Base-by-base conservation (phyloP, 2,113 vertebrate species). In the Camarhynchus parvulus region DNA sequence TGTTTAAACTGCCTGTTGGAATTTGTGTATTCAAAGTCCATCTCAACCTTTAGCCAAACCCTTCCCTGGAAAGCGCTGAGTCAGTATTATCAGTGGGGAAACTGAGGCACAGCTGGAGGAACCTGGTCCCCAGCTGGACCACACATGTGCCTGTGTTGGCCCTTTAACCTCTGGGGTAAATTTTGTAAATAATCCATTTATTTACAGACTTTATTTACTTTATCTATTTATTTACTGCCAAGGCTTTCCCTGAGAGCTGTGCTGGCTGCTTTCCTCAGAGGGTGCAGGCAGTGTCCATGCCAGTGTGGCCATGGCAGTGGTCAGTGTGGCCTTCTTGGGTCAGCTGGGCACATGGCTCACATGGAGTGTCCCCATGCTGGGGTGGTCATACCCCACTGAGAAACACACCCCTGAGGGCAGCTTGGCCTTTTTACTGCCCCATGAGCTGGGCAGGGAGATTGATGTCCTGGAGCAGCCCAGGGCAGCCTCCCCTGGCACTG, bases 21-120 rank as follows among this genome's bases (percentile, higher is more conserved):
- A 64, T 92, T 76, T 91, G 41, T 35, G 3, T 39, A 83, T 47
- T 87, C 92, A 96, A 94, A 96, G 92, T 95, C 87, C 87, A 91
- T 52, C 55, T 3, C 14, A 49, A 16, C 37, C 33, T 50, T 55
- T 5, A 55, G 85, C 77, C 85, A 89, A 30, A 22, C 52, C 30
- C 22, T 41, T 72, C 44, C 44, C 30, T 41, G 61, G 55, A 81
- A 83, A 89, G 49, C 0, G 3, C 86, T 47, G 68, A 69, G 37
- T 77, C 41, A 19, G 49, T 17, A 27, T 13, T 39, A 30, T 30
- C 56, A 15, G 1, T 5, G 39, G 74, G 83, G 80, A 90, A 94
- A 92, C 87, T 86, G 92, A 95, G 90, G 83, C 87, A 90, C 0
- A 0, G 33, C 33, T 53, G 56, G 46, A 75, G 31, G 53, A 35